These are phyloP conservation scores for Alosa sapidissima DNA, from an alignment of 2,797 vertebrate species.

Conservation along the genomic window DNA sequence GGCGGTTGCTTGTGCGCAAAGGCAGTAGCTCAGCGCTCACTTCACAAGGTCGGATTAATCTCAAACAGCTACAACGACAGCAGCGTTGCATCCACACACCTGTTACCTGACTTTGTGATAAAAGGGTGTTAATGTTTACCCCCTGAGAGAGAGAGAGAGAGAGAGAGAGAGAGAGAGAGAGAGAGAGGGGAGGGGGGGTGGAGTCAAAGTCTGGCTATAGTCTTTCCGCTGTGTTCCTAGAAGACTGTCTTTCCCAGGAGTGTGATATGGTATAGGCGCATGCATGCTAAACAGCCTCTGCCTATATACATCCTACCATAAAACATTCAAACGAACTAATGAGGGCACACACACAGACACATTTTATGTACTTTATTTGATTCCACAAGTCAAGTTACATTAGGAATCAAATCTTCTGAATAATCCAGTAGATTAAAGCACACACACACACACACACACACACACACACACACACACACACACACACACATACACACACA, in stretches of 20 bases:
- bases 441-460: no score
- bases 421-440: no score
- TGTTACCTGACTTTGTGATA: conserved; percentile 25
- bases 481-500: no score
- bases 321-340: no score
- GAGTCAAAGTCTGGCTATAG: conserved; percentile 21
- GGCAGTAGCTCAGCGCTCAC: not conserved
- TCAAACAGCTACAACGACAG: not conserved
- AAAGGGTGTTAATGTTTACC: conserved; percentile 38
- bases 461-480: no score
- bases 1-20: not conserved
- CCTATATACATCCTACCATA: not conserved
- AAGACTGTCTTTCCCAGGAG: not conserved
- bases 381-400: no score
- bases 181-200: not conserved
- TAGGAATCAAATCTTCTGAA: no score
- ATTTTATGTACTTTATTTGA: no score
- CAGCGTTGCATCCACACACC: not conserved
- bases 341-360: not conserved
- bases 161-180: not conserved
- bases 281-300: not conserved
- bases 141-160: conserved; percentile 26
- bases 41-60: not conserved
- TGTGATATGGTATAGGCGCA: no score
- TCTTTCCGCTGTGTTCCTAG: not conserved